Evolutionary conservation across 2,797 vertebrate genomes (phyloP).

Genomic region (Pteronotus mesoamericanus): DNA sequence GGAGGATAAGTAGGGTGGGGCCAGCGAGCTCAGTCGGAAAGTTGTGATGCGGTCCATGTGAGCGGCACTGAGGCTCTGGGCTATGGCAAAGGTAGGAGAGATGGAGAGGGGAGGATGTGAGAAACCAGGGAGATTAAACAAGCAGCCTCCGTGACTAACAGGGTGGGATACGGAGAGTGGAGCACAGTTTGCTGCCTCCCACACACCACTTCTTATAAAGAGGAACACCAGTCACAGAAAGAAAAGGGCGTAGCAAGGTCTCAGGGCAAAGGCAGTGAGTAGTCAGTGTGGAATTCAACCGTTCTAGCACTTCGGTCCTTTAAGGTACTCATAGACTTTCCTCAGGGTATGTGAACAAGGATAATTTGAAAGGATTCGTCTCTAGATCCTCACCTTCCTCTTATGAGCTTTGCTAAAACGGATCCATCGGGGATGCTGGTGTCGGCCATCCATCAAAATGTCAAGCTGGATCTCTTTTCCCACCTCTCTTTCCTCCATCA

Average conservation of each 20-base stretch:
- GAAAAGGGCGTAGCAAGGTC: not conserved
- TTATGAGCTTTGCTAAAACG: not conserved
- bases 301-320: not conserved
- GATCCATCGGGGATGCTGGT: too few species aligned
- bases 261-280: not conserved
- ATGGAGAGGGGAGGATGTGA: not conserved
- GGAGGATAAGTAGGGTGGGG: not conserved
- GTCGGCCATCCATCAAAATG: fast-evolving
- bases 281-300: not conserved
- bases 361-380: not conserved
- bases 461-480: not conserved
- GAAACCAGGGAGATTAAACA: not conserved
- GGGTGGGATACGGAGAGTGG: not conserved
- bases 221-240: not conserved
- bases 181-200: too few species aligned
- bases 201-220: too few species aligned
- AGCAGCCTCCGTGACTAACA: not conserved
- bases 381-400: not conserved
- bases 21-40: not conserved
- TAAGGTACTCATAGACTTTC: not conserved
- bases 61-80: not conserved
- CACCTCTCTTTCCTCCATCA: not conserved
- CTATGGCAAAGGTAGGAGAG: too few species aligned
- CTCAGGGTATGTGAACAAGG: not conserved
- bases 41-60: not conserved